phyloP scores from a whole-genome alignment of 2,888 invertebrate genomes.

The Lasioglossum leucozonium region DNA sequence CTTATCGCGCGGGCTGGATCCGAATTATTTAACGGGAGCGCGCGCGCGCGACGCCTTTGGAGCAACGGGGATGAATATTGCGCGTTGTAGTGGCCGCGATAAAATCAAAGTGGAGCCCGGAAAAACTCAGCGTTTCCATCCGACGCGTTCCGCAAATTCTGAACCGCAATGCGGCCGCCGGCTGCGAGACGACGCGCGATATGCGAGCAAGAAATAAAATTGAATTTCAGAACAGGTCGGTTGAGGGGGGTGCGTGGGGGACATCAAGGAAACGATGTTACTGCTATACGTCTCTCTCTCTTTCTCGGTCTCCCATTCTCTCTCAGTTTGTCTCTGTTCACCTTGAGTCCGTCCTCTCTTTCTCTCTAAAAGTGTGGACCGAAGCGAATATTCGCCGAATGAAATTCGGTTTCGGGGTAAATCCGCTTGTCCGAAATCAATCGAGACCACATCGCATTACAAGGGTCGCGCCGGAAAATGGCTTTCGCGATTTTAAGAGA shows the following conservation, averaged over 20 bases:
- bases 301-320: not conserved
- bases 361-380: not conserved
- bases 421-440: conserved; percentile 57
- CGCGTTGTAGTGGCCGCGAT: conserved; percentile 63
- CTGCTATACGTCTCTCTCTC: not conserved
- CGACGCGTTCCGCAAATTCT: conserved; percentile 69
- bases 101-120: conserved; percentile 70
- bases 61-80: conserved; percentile 62
- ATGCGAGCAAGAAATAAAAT: conserved; percentile 72
- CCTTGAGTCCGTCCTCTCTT: not conserved
- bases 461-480: conserved; percentile 43
- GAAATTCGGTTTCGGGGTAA: conserved; percentile 53
- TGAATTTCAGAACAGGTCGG: conserved; percentile 48
- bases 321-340: too few relatives aligned
- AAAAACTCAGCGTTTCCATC: conserved; percentile 68
- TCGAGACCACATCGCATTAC: conserved; percentile 53
- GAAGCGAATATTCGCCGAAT: conserved; percentile 36
- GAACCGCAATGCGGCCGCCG: conserved; percentile 58
- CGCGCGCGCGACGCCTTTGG: conserved; percentile 2
- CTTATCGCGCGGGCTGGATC: conserved; percentile 4
- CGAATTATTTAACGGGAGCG: conserved; percentile 54
- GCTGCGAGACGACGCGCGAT: conserved; percentile 59
- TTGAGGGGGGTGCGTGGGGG: not conserved
- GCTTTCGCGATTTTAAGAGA: conserved; percentile 46
- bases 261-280: conserved; percentile 50